These are phyloP conservation scores for Drosophila kanapiae DNA, from an alignment of 1,140 invertebrate genomes.

Conservation along the genomic window DNA sequence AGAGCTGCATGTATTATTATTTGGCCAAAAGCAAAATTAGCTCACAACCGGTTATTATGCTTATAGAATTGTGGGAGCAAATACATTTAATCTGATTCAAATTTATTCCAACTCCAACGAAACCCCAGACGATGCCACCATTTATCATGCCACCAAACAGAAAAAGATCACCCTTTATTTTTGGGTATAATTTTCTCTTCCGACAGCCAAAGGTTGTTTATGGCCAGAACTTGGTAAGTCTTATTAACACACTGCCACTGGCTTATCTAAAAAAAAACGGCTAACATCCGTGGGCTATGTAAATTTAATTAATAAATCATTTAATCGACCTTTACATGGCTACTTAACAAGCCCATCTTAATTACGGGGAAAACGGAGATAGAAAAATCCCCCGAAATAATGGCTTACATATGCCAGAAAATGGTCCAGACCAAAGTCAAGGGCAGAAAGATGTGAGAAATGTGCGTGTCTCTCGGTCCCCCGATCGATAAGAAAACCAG, in stretches of 20 bases:
- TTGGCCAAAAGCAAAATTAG: conserved; percentile 15
- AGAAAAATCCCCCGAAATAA: neutral
- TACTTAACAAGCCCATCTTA: conserved; percentile 49
- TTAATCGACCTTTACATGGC: conserved; percentile 42
- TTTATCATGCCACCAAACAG: conserved; percentile 5
- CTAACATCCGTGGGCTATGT: conserved; percentile 1
- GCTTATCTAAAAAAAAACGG: neutral
- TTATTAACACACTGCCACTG: conserved; percentile 12
- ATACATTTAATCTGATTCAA: conserved; percentile 15
- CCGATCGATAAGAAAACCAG: conserved; percentile 30
- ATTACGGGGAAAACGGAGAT: conserved; percentile 27
- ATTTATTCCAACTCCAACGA: conserved; percentile 13
- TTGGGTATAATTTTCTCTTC: conserved; percentile 16
- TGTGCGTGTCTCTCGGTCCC: neutral
- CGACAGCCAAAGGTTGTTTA: conserved; percentile 39
- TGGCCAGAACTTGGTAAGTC: conserved; percentile 21
- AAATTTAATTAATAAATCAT: conserved; percentile 52
- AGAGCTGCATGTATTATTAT: conserved; percentile 17
- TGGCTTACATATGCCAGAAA: conserved; percentile 27
- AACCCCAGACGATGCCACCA: neutral
- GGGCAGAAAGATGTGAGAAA: conserved; percentile 37
- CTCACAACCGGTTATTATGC: conserved; percentile 22
- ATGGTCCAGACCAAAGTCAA: conserved; percentile 55
- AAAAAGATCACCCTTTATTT: conserved; percentile 15
- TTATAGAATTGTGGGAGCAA: conserved; percentile 35